Evolutionary conservation across 2,113 vertebrate species (phyloP).

Genomic region (Trogon surrucura): DNA sequence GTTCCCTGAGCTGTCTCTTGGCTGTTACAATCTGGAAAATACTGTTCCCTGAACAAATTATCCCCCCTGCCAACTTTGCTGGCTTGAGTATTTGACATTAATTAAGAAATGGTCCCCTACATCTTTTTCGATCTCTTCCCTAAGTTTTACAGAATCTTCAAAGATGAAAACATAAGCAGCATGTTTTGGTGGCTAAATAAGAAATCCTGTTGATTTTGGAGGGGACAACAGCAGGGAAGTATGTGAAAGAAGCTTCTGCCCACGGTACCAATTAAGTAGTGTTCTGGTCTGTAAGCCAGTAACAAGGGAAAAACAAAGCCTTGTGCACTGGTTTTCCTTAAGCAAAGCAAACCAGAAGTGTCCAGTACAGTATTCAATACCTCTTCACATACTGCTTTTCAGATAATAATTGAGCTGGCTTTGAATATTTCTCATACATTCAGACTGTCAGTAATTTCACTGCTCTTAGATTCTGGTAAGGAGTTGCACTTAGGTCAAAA

Average conservation of each 20-base stretch:
- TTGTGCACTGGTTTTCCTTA: not conserved
- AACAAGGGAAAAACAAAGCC: not conserved
- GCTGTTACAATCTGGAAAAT: not conserved
- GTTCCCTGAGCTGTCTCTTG: not conserved
- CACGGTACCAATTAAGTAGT: accelerated
- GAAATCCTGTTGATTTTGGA: not conserved
- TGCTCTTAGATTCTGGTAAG: not conserved
- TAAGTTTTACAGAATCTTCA: not conserved
- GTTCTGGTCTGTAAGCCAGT: not conserved
- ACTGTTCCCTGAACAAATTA: not conserved
- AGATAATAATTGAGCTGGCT: not conserved
- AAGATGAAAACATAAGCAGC: not conserved
- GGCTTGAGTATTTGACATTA: not conserved
- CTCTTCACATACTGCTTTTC: not conserved
- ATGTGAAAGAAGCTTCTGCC: not conserved
- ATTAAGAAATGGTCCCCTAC: not conserved
- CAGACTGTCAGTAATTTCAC: not conserved
- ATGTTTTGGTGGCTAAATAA: not conserved
- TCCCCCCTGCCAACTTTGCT: not conserved
- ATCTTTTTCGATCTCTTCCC: not conserved
- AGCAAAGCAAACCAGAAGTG: not conserved
- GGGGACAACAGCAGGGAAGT: not conserved
- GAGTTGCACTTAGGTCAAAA: not conserved
- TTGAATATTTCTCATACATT: not conserved
- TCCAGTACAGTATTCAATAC: not conserved